A percentile compares a stretch with the other conserved stretches of the same genome.
phyloP scores from a whole-genome alignment of 2,888 invertebrate genomes.

The Epinotia demarniana region DNA sequence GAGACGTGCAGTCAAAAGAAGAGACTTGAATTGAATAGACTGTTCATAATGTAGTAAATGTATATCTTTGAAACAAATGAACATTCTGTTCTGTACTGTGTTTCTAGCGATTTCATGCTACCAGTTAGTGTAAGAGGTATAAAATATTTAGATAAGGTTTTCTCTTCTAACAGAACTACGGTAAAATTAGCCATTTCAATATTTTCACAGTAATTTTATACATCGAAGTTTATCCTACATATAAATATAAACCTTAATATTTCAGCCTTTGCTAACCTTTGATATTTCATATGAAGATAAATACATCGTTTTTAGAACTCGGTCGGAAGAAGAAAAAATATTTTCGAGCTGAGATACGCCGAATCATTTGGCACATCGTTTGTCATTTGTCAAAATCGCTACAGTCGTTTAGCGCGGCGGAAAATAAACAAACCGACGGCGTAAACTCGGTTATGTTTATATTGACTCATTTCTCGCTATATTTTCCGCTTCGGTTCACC shows the following conservation, averaged over 20 bases:
- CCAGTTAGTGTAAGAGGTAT: neutral
- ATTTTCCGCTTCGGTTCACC: constrained; percentile 19
- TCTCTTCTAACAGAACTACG: neutral
- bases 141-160: neutral
- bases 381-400: constrained; percentile 42
- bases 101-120: neutral
- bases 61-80: neutral
- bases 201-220: neutral
- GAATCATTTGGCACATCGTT: constrained; percentile 39
- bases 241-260: neutral
- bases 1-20: neutral
- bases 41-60: neutral
- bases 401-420: constrained; percentile 27
- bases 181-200: neutral
- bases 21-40: neutral
- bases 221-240: neutral
- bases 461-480: constrained; percentile 22
- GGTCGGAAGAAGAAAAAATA: constrained; percentile 29
- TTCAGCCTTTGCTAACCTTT: neutral
- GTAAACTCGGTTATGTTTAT: constrained; percentile 23
- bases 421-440: constrained; percentile 13
- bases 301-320: constrained; percentile 13
- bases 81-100: neutral
- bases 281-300: constrained; percentile 9
- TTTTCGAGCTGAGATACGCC: constrained; percentile 29